These are phyloP conservation scores for Muricea muricata DNA, from an alignment of 92 coral and sea anemone species.

Conservation along the genomic window DNA sequence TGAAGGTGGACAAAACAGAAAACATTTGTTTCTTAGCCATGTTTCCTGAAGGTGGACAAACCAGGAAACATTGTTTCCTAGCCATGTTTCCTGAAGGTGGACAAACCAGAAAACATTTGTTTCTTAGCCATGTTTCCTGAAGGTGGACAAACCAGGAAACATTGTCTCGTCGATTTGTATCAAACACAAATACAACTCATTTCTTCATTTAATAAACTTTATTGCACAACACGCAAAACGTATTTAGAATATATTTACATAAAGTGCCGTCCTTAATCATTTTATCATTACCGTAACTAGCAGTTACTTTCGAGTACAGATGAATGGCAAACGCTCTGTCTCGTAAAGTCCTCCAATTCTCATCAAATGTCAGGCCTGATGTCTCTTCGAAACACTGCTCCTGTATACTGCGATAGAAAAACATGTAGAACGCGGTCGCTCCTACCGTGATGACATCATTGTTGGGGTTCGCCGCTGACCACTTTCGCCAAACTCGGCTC, in stretches of 20 bases:
- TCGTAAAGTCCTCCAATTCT: constrained; percentile 19
- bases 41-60: background rate
- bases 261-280: constrained; percentile 53
- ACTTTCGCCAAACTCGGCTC: constrained; percentile 35
- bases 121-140: background rate
- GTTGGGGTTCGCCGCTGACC: background rate
- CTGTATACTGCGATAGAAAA: background rate
- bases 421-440: constrained; percentile 43
- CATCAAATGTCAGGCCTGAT: background rate
- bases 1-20: background rate
- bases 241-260: constrained; percentile 50
- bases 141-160: background rate
- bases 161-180: background rate
- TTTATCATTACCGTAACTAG: background rate
- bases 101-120: background rate
- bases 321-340: constrained; percentile 41
- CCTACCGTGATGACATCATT: constrained; percentile 25
- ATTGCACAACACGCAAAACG: constrained; percentile 57
- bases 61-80: background rate
- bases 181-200: background rate
- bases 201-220: constrained; percentile 13
- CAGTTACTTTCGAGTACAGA: constrained; percentile 44
- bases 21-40: background rate
- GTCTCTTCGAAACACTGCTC: constrained; percentile 49
- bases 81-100: background rate